phyloP scores from a whole-genome alignment of 53 echinoderm and acorn worm genomes.

The Echinarachnius parma region DNA sequence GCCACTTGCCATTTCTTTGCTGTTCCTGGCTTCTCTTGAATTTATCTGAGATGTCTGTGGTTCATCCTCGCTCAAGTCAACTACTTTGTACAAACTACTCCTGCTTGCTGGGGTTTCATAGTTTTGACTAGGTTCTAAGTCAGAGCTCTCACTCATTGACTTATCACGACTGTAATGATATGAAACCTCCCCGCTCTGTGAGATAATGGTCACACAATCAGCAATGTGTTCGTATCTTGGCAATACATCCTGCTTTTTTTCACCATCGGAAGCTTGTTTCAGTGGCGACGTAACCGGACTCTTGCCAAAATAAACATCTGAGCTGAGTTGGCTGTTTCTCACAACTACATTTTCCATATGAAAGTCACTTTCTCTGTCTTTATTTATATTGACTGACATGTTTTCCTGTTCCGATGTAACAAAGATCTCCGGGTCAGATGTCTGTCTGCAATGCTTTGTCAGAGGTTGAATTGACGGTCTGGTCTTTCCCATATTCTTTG shows the following conservation, averaged over 20 bases:
- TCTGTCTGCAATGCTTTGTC: conserved; percentile 46
- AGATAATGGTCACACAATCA: conserved; percentile 38
- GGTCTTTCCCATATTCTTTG: conserved; percentile 54
- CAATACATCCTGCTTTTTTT: conserved; percentile 17
- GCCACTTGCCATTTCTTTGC: no score
- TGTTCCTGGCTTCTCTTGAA: no score
- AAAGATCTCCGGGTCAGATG: conserved; percentile 65
- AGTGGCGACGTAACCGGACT: conserved; percentile 23
- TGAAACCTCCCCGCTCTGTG: conserved; percentile 30
- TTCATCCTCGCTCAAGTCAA: conserved; percentile 16
- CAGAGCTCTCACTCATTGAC: neutral
- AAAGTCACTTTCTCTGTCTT: conserved; percentile 20
- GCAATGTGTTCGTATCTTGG: conserved; percentile 38
- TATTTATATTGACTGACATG: conserved; percentile 28
- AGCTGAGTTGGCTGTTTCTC: conserved; percentile 34
- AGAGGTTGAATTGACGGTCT: conserved; percentile 56
- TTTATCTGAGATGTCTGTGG: neutral
- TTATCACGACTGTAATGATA: conserved; percentile 17
- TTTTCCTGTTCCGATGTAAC: conserved; percentile 47
- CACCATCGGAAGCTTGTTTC: neutral
- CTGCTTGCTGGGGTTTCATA: neutral
- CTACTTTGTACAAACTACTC: conserved; percentile 22
- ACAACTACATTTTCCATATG: conserved; percentile 28
- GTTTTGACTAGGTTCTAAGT: neutral
- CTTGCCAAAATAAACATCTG: conserved; percentile 44